Evolutionary conservation across 1,140 invertebrate genomes (phyloP), one percentile per base, ranked within the genome.

Genomic region (Daktulosphaira vitifoliae): DNA sequence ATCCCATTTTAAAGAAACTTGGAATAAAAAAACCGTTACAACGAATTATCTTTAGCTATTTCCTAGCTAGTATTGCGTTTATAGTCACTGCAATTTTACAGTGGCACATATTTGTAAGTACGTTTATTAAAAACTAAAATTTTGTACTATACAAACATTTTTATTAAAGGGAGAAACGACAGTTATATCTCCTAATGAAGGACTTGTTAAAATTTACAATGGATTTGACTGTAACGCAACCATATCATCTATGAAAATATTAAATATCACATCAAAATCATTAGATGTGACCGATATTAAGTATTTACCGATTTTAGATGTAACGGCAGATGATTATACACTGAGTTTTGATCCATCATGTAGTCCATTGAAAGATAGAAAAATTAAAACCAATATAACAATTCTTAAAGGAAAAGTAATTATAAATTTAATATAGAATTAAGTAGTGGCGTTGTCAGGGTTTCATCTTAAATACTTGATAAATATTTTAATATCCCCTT

Each of bases 151-250:
- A n/a, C n/a, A n/a, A n/a, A n/a, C n/a, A n/a, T n/a, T n/a, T 39
- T 25, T 15, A 3, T 29, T 18, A 20, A 46, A 62, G 54, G 54
- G 42, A 6, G 44, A 62, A 2, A 44, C 39, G 0, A 62, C 42
- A 11, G 16, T 20, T 1, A 29, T 62, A 33, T 2, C 25, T 2
- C 0, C 7, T 8, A 80, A 80, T 15, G 71, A 80, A 25, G 77
- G 79, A 0, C 86, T 88, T 72, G 51, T 90, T 29, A 78, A 85
- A 54, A 76, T 91, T 66, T 87, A 84, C 68, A 92, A 92, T 71
- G 76, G 78, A 1, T 72, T 82, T 11, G 56, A 65, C 16, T 68
- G 68, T 25, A 13, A 49, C 1, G 68, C 65, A 11, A 29, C 15
- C n/a, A n/a, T 49, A 11, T 49, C 46, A 18, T 8, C 8, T 18